Evolutionary conservation across 2,113 vertebrate genomes (phyloP), one percentile per base, ranked within the genome.

Genomic region (Thinocorus orbignyianus): DNA sequence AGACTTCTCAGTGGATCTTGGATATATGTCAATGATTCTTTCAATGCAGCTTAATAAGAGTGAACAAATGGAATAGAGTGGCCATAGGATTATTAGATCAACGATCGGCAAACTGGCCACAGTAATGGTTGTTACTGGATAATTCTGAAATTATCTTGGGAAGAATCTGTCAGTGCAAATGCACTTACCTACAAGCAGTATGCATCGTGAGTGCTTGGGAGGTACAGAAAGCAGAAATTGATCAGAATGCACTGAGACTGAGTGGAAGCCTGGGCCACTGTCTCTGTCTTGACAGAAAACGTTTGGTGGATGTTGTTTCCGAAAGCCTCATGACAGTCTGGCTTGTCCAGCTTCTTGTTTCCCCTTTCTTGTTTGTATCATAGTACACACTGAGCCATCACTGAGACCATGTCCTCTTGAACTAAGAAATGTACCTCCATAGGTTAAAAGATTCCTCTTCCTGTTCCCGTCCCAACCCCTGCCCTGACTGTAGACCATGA

Each of bases 141-240:
- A 86, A 90, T 89, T 93, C 73, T 91, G 51, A 73, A 80, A 93
- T 88, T 78, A 71, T 71, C 57, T 78, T 81, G 39, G 69, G 42
- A 84, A 88, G 65, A 93, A 74, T 86, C n/a, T 70, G 17, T 68
- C 37, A 58, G 58, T 81, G 55, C 48, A 94, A 74, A 54, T 84
- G 64, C 33, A 26, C 35, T 88, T 81, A 46, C 8, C 31, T 85
- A 44, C 41, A 46, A 77, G 46, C 30, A 60, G n/a, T 39, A 25
- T 42, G 37, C 17, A 11, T 80, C 42, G 7, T 22, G 46, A 70
- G 17, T 88, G 72, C 51, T 74, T 93, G 17, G 66, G 64, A 81
- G 30, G 33, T 88, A 61, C 22, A 20, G n/a, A 88, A 88, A 37
- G 44, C 65, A 79, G 54, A 81, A 87, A 80, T 17, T 44, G 71